Evolutionary conservation across 1,140 invertebrate genomes (phyloP).

Genomic region (Heliconius nattereri): DNA sequence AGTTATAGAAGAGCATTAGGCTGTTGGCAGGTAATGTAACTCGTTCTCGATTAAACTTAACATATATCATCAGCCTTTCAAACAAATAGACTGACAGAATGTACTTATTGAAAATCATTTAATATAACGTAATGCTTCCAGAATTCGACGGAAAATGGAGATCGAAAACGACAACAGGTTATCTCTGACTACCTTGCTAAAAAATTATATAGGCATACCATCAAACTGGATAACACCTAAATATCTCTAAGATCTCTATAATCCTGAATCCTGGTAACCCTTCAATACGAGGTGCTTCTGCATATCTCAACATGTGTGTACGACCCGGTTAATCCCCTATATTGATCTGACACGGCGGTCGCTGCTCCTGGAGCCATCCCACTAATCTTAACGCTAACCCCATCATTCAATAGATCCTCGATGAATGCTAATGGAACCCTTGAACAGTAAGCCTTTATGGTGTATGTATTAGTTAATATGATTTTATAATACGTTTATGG

Average conservation of each 20-base stretch:
- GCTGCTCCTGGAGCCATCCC: not conserved
- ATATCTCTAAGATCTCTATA: not conserved
- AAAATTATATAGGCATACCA: no score
- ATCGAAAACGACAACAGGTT: no score
- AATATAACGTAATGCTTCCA: no score
- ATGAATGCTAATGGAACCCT: constrained; percentile 1
- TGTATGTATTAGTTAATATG: not conserved
- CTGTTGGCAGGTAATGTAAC: not conserved
- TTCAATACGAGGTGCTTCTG: not conserved
- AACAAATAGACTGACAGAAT: no score
- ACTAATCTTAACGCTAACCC: constrained; percentile 15
- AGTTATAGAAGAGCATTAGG: not conserved
- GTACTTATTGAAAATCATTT: no score
- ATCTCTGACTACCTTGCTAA: no score
- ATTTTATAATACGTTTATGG: not conserved
- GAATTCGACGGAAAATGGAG: no score
- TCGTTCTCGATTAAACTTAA: not conserved
- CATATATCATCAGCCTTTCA: no score
- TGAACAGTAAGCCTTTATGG: not conserved
- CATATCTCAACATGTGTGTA: not conserved
- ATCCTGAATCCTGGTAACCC: not conserved
- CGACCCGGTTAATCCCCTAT: not conserved
- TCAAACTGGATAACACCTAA: not conserved
- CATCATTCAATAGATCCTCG: constrained; percentile 14
- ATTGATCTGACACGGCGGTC: constrained; percentile 14